Conservation (phyloP, 2,113 vertebrate genomes). For the Syngnathus typhle region DNA sequence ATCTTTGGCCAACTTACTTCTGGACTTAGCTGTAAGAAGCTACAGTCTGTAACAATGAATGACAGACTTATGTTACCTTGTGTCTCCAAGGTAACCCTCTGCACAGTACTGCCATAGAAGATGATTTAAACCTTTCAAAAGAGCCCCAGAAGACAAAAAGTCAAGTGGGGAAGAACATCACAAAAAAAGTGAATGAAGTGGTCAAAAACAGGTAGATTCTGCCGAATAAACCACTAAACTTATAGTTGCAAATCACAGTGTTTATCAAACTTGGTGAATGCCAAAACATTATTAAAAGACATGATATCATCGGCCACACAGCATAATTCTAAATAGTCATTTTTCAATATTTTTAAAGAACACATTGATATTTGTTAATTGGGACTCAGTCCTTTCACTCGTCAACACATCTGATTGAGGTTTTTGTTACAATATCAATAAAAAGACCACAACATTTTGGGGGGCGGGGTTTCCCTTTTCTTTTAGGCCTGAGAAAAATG, state of each 20-base stretch:
- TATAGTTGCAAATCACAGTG: background rate
- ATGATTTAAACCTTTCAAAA: constrained; percentile 21
- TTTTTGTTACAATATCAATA: too few relatives aligned
- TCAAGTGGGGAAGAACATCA: background rate
- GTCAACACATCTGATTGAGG: too few relatives aligned
- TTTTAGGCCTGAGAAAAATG: constrained; percentile 14
- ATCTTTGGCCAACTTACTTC: background rate
- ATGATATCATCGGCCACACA: too few relatives aligned
- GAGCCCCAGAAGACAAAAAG: background rate
- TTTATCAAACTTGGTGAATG: background rate
- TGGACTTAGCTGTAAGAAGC: background rate
- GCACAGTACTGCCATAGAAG: constrained; percentile 61
- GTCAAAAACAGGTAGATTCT: background rate
- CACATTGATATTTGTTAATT: too few relatives aligned
- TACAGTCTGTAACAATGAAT: background rate
- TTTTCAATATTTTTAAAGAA: too few relatives aligned
- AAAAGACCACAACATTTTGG: too few relatives aligned
- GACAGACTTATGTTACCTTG: constrained; percentile 1
- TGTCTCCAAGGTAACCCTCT: constrained; percentile 44
- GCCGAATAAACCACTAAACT: too few relatives aligned
- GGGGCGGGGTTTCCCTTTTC: background rate
- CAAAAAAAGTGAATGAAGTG: background rate
- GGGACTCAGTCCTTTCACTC: too few relatives aligned
- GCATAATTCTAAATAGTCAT: too few relatives aligned
- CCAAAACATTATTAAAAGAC: too few relatives aligned